phyloP scores from a whole-genome alignment of 1,140 invertebrate genomes.

The Caenorhabditis briggsae region DNA sequence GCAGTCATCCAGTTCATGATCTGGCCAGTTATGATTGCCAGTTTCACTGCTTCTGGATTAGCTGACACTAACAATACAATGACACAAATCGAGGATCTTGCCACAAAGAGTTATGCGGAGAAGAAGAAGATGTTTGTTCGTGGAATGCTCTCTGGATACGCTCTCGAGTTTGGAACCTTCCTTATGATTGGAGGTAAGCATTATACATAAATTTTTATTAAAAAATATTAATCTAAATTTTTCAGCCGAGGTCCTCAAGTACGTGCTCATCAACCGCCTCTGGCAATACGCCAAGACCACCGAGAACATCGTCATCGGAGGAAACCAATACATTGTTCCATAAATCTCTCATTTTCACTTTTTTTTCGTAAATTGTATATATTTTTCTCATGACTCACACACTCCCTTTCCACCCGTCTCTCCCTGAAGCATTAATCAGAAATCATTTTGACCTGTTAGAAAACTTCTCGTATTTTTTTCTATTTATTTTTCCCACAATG shows the following conservation, averaged over 20 bases:
- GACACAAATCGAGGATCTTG: not conserved
- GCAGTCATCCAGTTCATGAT: constrained; percentile 34
- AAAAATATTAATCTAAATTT: not conserved
- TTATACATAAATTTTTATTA: not conserved
- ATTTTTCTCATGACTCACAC: not conserved
- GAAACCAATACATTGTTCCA: constrained; percentile 37
- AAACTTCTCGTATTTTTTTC: too few relatives aligned
- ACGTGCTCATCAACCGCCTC: constrained; percentile 33
- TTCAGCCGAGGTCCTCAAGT: constrained; percentile 25
- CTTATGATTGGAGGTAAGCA: constrained; percentile 10
- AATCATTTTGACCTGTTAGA: too few relatives aligned
- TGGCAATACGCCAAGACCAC: constrained; percentile 23
- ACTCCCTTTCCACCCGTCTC: not conserved
- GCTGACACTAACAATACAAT: constrained; percentile 8
- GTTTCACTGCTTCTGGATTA: constrained; percentile 40
- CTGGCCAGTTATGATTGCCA: constrained; percentile 37
- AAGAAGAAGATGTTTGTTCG: constrained; percentile 40
- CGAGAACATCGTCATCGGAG: constrained; percentile 13
- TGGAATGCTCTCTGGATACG: constrained; percentile 14
- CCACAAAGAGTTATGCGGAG: not conserved
- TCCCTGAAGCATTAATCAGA: not conserved
- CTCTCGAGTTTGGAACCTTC: constrained; percentile 18
- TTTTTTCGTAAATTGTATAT: constrained; percentile 6
- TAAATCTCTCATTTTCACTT: not conserved
- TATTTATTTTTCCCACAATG: too few relatives aligned